These are phyloP conservation scores for Andrena cerasifolii DNA, from an alignment of 1,140 invertebrate genomes.

Conservation along the genomic window DNA sequence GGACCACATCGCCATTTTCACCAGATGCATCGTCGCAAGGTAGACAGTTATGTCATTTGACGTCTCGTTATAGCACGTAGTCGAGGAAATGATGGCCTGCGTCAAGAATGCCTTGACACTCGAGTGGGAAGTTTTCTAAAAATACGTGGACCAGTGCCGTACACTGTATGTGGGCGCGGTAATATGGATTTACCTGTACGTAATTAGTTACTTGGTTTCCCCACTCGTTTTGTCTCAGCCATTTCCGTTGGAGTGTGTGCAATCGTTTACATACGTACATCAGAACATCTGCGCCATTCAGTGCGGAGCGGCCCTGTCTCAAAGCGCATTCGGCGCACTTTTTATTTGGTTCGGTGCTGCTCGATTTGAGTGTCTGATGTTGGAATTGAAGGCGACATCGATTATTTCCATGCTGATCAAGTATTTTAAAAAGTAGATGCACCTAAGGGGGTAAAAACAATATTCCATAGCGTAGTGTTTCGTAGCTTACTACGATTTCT, in stretches of 20 bases:
- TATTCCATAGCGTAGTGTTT: too few relatives aligned
- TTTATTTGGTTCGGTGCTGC: conserved; percentile 52
- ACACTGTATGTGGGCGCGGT: too few relatives aligned
- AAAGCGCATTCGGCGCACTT: conserved; percentile 48
- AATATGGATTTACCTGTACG: too few relatives aligned
- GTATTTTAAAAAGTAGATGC: too few relatives aligned
- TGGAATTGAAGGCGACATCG: too few relatives aligned
- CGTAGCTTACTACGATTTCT: too few relatives aligned
- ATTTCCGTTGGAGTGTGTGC: conserved; percentile 59
- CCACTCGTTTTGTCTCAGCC: conserved; percentile 43
- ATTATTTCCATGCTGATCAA: too few relatives aligned
- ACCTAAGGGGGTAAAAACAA: too few relatives aligned
- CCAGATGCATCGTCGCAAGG: too few relatives aligned
- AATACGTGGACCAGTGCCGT: conserved; percentile 28
- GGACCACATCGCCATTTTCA: too few relatives aligned
- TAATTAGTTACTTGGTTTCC: background rate
- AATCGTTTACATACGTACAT: conserved; percentile 50
- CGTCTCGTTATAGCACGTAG: too few relatives aligned
- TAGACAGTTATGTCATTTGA: too few relatives aligned
- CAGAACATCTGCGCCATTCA: conserved; percentile 57
- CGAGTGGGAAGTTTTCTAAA: conserved; percentile 30
- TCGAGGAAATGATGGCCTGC: conserved; percentile 28
- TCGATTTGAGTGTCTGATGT: conserved; percentile 7
- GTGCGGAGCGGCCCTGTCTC: conserved; percentile 39
- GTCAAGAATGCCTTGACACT: background rate